Evolutionary conservation across 2,113 vertebrate genomes (phyloP).

Genomic region (Abramis brama): DNA sequence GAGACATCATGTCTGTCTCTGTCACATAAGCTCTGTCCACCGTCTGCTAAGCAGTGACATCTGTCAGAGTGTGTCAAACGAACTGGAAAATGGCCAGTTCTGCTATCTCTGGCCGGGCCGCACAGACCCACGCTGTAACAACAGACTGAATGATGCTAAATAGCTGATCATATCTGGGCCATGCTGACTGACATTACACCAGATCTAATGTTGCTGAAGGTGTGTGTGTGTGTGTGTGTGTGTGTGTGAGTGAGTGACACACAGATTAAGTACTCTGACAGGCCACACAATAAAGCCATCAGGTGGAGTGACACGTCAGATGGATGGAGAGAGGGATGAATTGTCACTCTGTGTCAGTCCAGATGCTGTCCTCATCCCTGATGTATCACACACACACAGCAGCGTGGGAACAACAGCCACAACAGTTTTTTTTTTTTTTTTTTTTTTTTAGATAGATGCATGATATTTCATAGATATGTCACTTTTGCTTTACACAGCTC

Average conservation of each 20-base stretch:
- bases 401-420: slow-evolving; percentile 75
- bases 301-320: slow-evolving; percentile 88
- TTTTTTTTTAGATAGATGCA: slow-evolving; percentile 36
- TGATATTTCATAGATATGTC: slow-evolving; percentile 21
- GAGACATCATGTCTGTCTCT: slow-evolving; percentile 78
- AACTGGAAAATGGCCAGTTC: slow-evolving; percentile 77
- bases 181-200: slow-evolving; percentile 81
- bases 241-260: slow-evolving; percentile 78
- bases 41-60: slow-evolving; percentile 74
- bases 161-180: slow-evolving; percentile 77
- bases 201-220: slow-evolving; percentile 82
- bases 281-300: slow-evolving; percentile 89
- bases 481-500: slow-evolving; percentile 4
- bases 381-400: slow-evolving; percentile 72
- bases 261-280: slow-evolving; percentile 89
- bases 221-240: slow-evolving; percentile 62
- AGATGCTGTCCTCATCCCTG: slow-evolving; percentile 84
- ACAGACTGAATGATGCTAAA: slow-evolving; percentile 79
- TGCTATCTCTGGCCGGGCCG: slow-evolving; percentile 71
- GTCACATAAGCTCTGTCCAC: slow-evolving; percentile 75
- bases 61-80: slow-evolving; percentile 76
- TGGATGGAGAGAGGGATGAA: slow-evolving; percentile 83
- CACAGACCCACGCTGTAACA: slow-evolving; percentile 60
- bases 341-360: slow-evolving; percentile 87
- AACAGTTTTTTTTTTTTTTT: slow-evolving; percentile 32